Conservation (phyloP, 1,140 invertebrate species). For the Bombus difficillimus region DNA sequence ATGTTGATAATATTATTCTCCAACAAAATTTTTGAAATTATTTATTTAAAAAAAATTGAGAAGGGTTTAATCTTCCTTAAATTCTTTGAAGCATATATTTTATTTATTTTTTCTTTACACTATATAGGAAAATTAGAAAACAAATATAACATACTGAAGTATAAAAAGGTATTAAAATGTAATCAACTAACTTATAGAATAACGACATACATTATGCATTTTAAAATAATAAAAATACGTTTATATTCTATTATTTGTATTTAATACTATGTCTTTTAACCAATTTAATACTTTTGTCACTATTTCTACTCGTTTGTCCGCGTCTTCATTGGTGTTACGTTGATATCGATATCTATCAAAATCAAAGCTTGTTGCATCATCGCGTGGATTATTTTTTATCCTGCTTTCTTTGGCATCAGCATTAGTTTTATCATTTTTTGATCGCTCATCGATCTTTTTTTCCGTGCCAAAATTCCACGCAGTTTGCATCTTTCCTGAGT, state of each 20-base stretch:
- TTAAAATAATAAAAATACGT: background rate
- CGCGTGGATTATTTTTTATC: background rate
- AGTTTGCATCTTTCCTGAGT: constrained; percentile 40
- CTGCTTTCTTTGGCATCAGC: background rate
- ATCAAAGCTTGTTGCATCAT: background rate
- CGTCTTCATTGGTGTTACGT: constrained; percentile 41
- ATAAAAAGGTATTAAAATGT: constrained; percentile 40
- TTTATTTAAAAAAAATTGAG: background rate
- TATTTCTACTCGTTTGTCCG: constrained; percentile 51
- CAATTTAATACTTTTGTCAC: constrained; percentile 64
- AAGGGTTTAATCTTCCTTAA: background rate
- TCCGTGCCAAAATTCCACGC: constrained; percentile 18
- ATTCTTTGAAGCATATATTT: background rate
- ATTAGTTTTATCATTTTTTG: background rate
- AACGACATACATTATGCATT: background rate
- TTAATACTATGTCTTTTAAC: constrained; percentile 63
- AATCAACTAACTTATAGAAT: background rate
- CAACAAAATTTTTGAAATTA: background rate
- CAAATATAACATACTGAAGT: background rate
- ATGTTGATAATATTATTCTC: background rate
- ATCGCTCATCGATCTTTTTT: background rate
- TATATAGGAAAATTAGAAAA: background rate
- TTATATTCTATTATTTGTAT: background rate
- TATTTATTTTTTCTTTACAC: constrained; percentile 12
- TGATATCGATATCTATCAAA: constrained; percentile 62